Base-by-base conservation (phyloP, 2,888 invertebrate genomes). In the Apoda limacodes region DNA sequence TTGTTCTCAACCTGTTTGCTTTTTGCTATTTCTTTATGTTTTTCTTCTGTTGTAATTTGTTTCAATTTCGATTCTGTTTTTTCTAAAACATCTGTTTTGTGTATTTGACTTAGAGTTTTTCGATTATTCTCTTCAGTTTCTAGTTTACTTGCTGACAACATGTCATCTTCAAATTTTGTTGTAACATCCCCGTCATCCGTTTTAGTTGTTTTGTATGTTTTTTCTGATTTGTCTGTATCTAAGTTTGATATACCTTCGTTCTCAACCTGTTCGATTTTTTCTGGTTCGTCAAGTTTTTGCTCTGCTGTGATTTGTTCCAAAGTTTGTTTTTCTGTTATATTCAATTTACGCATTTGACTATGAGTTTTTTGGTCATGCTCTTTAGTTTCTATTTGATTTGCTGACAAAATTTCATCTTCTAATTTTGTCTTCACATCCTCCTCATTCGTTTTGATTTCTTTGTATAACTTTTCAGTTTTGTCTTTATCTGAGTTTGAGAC, bases 281-380 rank as follows among this genome's bases (percentile, higher is more conserved):
- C 31, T 24, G 31, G 27, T 12, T 17, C 22, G 5, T 45, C 27
- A 39, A 39, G 19, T 35, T 43, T 27, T 40, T 42, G 22, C 48
- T 17, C 10, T 13, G 9, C 21, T 15, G n/a, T n/a, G n/a, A n/a
- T n/a, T n/a, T n/a, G n/a, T n/a, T n/a, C n/a, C n/a, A n/a, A n/a
- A n/a, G n/a, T n/a, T n/a, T n/a, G n/a, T n/a, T n/a, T n/a, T n/a
- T n/a, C n/a, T n/a, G n/a, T n/a, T n/a, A n/a, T n/a, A n/a, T n/a
- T n/a, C n/a, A n/a, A n/a, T n/a, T n/a, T n/a, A n/a, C n/a, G n/a
- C n/a, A n/a, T n/a, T n/a, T n/a, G n/a, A n/a, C n/a, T n/a, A n/a
- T n/a, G n/a, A n/a, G n/a, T n/a, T 17, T 17, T 5, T 17, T 17
- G 17, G 5, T 17, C 5, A 7, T 6, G 7, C 7, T 17, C 7